Percentiles rank a stretch among this genome's conserved stretches.
These are phyloP conservation scores for Ctenodactylus gundi DNA, from an alignment of 2,113 vertebrate genomes.

Conservation along the genomic window DNA sequence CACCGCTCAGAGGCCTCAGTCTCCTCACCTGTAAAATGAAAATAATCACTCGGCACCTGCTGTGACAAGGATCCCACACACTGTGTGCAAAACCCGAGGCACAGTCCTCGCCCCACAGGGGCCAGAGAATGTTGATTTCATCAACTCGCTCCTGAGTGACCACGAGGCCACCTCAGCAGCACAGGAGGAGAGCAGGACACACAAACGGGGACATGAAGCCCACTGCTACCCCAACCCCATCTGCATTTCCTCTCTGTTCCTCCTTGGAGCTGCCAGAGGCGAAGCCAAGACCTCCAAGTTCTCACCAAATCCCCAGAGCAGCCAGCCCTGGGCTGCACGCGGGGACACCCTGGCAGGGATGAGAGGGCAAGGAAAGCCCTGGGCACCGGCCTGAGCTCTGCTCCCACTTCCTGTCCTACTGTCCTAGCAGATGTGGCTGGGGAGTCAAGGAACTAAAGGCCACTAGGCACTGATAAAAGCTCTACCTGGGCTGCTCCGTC, in stretches of 20 bases:
- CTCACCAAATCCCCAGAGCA: no score
- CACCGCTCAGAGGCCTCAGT: neutral
- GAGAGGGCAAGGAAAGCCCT: neutral
- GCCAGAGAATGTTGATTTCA: fast-evolving
- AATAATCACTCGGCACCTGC: fast-evolving
- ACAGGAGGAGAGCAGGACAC: neutral
- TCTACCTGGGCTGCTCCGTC: neutral
- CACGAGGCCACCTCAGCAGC: fast-evolving
- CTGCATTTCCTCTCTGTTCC: fast-evolving
- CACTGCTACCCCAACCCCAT: fast-evolving
- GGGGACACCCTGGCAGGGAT: neutral
- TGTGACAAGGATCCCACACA: fast-evolving
- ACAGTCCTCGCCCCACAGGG: neutral
- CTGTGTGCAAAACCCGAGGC: neutral
- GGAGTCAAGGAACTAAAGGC: neutral
- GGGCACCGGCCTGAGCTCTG: neutral
- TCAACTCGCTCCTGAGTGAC: neutral
- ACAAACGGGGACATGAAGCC: fast-evolving
- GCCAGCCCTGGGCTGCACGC: neutral
- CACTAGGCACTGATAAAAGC: neutral
- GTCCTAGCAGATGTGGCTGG: neutral
- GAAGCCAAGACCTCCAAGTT: no score
- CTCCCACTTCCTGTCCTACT: neutral
- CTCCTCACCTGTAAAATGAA: neutral
- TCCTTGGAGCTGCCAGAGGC: fast-evolving